Base-by-base conservation (phyloP, 2,113 vertebrate genomes). In the Hypomesus transpacificus region DNA sequence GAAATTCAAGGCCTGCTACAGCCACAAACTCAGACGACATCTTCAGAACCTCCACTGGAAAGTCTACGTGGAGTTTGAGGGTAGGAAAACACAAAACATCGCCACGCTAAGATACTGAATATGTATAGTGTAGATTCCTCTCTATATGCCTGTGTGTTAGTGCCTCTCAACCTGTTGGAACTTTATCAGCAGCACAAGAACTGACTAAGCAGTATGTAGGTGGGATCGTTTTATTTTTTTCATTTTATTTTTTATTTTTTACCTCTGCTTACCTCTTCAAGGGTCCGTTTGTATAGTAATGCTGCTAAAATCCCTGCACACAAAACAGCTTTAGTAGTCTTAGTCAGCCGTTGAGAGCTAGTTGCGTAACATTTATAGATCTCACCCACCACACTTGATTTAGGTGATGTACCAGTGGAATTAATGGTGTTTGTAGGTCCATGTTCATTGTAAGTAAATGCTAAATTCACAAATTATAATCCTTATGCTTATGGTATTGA, bases 41-140 rank as follows among this genome's bases (percentile, higher is more conserved):
- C 91, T 99, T 81, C 95, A 96, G 85, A 98, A 98, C 87, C 92
- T 99, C 58, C 96, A 99, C 87, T 99, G 97, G 96, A 98, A 97
- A 82, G 93, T 97, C 76, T 98, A 95, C 59, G 96, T 96, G 76
- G 95, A 98, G 88, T 98, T 95, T 91, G 93, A 97, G 94, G 96
- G 96, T 98, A 88, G 70, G 86, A 75, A 34, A 20, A 11, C 21
- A 26, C 20, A 8, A 3, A 46, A 28, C 50, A 39, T 57, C 1
- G 18, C 24, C 60, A 28, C 3, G 61, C 68, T 26, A 50, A 24
- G 2, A 46, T 17, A 1, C 16, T 51, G 21, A 3, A 60, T 20
- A 11, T 22, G n/a, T 22, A 16, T 24, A 17, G 22, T 76, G 26
- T 46, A 51, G 9, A 31, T 28, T 18, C 8, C 22, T 63, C 28